Conservation (phyloP, 53 echinoderm and acorn worm species). For the Apostichopus leukothele region DNA sequence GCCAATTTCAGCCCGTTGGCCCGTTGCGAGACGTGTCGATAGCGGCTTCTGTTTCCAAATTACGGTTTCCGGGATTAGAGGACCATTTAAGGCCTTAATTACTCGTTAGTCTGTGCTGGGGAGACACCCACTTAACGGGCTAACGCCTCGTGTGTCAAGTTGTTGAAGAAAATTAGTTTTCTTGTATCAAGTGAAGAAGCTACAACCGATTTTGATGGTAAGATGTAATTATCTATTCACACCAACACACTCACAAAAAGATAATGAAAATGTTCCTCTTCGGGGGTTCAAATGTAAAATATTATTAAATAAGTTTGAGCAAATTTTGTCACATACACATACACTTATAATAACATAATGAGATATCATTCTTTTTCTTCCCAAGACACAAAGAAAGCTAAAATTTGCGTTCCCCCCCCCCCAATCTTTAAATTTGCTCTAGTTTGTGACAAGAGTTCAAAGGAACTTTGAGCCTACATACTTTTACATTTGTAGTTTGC, state of each 20-base stretch:
- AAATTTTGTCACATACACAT: not conserved
- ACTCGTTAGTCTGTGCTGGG: slow-evolving; percentile 14
- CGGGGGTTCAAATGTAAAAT: not conserved
- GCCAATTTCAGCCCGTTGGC: slow-evolving; percentile 27
- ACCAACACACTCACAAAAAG: not conserved
- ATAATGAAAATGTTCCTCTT: too few relatives aligned
- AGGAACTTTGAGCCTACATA: too few relatives aligned
- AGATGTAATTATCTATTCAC: not conserved
- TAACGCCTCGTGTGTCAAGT: slow-evolving; percentile 6
- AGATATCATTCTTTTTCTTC: too few relatives aligned
- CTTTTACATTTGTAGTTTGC: too few relatives aligned
- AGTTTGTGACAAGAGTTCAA: too few relatives aligned
- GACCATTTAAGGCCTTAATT: slow-evolving; percentile 36
- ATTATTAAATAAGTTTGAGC: not conserved
- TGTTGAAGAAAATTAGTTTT: slow-evolving; percentile 14
- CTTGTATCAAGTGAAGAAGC: not conserved
- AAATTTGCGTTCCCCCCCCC: too few relatives aligned
- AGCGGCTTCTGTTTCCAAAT: slow-evolving; percentile 6
- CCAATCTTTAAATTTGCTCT: too few relatives aligned
- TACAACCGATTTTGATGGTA: not conserved
- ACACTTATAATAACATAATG: too few relatives aligned
- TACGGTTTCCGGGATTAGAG: slow-evolving; percentile 26
- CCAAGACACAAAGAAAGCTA: too few relatives aligned
- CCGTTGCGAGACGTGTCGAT: not conserved
- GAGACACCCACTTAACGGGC: slow-evolving; percentile 8